These are phyloP conservation scores for Zosterops hypoxanthus DNA, from an alignment of 2,113 vertebrate species.

Conservation along the genomic window DNA sequence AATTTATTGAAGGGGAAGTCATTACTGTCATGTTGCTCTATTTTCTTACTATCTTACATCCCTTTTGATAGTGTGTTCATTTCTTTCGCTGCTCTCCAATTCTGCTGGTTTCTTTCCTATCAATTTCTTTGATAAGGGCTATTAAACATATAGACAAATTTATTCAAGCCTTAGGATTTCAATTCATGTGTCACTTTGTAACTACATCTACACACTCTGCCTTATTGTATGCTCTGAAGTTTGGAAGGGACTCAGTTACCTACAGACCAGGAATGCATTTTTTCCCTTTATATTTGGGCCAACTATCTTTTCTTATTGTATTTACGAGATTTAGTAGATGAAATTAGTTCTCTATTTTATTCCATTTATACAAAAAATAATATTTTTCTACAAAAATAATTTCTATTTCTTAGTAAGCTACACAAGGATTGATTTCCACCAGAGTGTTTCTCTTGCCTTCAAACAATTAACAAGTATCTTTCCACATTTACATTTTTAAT, in stretches of 20 bases:
- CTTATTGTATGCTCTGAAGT: background rate
- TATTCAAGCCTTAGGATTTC: background rate
- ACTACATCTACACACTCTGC: background rate
- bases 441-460: background rate
- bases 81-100: background rate
- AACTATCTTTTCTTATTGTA: background rate
- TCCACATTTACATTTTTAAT: background rate
- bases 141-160: background rate
- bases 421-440: background rate
- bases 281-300: background rate
- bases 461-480: background rate
- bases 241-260: background rate
- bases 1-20: background rate
- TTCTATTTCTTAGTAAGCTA: background rate
- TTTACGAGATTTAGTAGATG: background rate
- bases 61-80: background rate
- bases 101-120: background rate
- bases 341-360: background rate
- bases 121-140: background rate
- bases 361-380: background rate
- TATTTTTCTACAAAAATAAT: background rate
- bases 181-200: background rate
- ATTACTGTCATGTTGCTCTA: background rate
- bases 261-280: background rate
- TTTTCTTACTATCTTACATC: background rate